These are phyloP conservation scores for Ctenoplectra terminalis DNA, from an alignment of 1,140 invertebrate species.

Conservation along the genomic window DNA sequence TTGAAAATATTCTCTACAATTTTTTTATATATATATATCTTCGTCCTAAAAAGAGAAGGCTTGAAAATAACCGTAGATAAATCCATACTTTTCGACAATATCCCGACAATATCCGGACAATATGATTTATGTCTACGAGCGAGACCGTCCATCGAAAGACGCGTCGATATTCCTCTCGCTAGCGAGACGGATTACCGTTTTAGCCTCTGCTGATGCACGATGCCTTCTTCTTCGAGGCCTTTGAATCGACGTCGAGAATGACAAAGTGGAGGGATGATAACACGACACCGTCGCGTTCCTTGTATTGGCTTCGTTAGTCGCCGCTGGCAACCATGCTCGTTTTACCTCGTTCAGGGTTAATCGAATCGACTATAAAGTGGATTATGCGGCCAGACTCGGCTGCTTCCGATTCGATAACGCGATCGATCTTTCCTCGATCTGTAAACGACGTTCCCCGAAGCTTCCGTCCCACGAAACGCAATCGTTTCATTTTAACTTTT, in stretches of 20 bases:
- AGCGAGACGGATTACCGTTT: neutral
- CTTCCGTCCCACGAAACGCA: neutral
- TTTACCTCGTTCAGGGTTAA: conserved; percentile 60
- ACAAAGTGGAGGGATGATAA: conserved; percentile 19
- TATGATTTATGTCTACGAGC: too few relatives aligned
- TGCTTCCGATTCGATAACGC: conserved; percentile 59
- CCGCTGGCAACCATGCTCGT: conserved; percentile 51
- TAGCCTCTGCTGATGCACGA: neutral
- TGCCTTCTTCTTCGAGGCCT: neutral
- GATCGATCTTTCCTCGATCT: conserved; percentile 27
- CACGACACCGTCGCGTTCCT: conserved; percentile 5
- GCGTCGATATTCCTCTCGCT: neutral
- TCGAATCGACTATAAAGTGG: conserved; percentile 62
- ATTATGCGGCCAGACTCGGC: conserved; percentile 59
- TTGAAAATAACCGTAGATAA: too few relatives aligned
- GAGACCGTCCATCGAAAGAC: too few relatives aligned
- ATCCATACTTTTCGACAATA: too few relatives aligned
- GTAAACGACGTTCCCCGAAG: neutral
- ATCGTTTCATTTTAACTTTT: neutral
- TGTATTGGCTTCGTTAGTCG: conserved; percentile 55
- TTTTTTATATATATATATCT: too few relatives aligned
- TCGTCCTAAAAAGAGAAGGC: too few relatives aligned
- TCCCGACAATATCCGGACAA: too few relatives aligned
- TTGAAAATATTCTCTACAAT: too few relatives aligned
- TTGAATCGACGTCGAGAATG: neutral